Conservation (phyloP, 2,113 vertebrate species). For the Salminus brasiliensis region DNA sequence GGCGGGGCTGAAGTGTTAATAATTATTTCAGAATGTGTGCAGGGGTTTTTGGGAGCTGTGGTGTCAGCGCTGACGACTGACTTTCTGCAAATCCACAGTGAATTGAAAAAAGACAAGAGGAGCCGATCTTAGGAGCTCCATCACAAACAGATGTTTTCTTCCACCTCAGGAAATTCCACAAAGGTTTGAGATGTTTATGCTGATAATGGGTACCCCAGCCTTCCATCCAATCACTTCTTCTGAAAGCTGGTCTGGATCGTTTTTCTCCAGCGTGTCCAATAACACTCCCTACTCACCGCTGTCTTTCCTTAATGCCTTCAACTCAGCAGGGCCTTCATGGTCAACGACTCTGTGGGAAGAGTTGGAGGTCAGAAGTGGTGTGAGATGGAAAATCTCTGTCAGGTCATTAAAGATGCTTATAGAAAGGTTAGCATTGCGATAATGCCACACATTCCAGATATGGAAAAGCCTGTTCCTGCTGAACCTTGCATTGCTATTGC, state of each 20-base stretch:
- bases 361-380: not conserved
- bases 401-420: not conserved
- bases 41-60: no score
- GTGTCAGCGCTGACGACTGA: no score
- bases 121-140: not conserved
- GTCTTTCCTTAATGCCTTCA: not conserved
- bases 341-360: not conserved
- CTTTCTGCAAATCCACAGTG: no score
- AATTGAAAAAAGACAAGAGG: not conserved
- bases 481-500: not conserved
- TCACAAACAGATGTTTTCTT: constrained; percentile 12
- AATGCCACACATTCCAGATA: constrained; percentile 12
- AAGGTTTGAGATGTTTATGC: not conserved
- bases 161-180: constrained; percentile 15
- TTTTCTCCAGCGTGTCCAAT: not conserved
- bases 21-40: no score
- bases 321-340: no score
- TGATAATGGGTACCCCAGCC: not conserved
- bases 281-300: not conserved
- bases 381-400: not conserved
- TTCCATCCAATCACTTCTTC: not conserved
- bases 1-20: no score
- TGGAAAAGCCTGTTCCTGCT: not conserved
- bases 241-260: not conserved
- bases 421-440: not conserved